Percentiles rank a stretch among this genome's conserved stretches.
Conservation (phyloP, 92 coral and sea anemone genomes). For the Chrysogorgia sp. region DNA sequence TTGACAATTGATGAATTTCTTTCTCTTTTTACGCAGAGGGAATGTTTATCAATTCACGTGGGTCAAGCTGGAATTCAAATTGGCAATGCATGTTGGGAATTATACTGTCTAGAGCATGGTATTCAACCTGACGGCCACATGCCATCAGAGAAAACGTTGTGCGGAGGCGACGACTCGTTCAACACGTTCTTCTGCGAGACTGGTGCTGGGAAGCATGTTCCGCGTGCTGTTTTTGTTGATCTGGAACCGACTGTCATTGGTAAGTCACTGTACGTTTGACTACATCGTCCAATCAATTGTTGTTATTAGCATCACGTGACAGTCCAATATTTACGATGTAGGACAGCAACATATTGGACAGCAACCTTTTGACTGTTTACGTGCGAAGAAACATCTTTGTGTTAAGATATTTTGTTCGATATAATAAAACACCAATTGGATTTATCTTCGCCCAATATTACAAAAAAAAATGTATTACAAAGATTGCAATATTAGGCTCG, state of each 20-base stretch:
- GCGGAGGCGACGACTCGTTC: conserved; percentile 63
- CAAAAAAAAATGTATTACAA: no score
- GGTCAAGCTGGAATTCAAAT: conserved; percentile 93
- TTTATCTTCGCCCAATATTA: no score
- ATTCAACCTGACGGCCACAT: conserved; percentile 91
- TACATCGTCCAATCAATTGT: no score
- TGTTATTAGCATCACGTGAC: no score
- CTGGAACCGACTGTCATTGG: conserved; percentile 72
- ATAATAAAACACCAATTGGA: no score
- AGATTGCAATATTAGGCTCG: no score
- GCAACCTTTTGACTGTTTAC: no score
- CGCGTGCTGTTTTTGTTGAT: conserved; percentile 67
- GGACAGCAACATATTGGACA: no score
- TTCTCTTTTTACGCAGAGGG: conserved; percentile 18
- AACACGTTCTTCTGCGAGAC: conserved; percentile 68
- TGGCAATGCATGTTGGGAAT: conserved; percentile 89
- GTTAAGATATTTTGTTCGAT: no score
- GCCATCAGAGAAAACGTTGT: conserved; percentile 66
- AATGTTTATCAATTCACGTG: conserved; percentile 59
- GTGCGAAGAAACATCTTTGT: no score
- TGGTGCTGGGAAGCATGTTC: conserved; percentile 65
- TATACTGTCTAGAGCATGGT: conserved; percentile 90
- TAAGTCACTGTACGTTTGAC: conserved; percentile 23
- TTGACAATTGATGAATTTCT: neutral
- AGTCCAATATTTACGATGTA: no score